Evolutionary conservation across 1,140 invertebrate species (phyloP).

Genomic region (Ceratina japonica): DNA sequence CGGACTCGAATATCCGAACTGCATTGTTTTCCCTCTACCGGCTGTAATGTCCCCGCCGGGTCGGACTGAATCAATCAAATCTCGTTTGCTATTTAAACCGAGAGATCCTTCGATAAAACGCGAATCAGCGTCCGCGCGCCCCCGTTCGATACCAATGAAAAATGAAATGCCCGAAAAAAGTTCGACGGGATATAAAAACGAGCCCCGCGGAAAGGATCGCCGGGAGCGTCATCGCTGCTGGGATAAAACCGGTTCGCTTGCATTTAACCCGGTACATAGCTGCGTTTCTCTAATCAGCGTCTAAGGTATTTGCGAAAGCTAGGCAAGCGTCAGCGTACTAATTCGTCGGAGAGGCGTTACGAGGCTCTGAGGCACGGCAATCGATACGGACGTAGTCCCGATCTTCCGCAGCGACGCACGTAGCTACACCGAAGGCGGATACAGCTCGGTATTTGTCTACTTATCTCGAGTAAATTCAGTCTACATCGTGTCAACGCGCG

Average conservation of each 20-base stretch:
- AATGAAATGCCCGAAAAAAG: too few relatives aligned
- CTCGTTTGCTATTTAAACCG: neutral
- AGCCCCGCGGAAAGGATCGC: neutral
- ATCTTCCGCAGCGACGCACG: slow-evolving; percentile 42
- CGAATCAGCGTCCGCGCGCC: neutral
- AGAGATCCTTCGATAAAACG: neutral
- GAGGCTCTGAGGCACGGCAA: slow-evolving; percentile 47
- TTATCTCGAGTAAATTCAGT: slow-evolving; percentile 64
- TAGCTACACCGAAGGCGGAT: slow-evolving; percentile 52
- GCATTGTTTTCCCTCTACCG: neutral
- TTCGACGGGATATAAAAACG: neutral
- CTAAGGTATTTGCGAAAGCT: slow-evolving; percentile 45
- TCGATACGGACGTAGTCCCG: slow-evolving; percentile 42
- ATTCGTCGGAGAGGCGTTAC: slow-evolving; percentile 54
- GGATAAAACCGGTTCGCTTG: neutral
- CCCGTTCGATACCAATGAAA: neutral
- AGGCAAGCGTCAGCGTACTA: slow-evolving; percentile 49
- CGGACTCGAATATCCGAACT: neutral
- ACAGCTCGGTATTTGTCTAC: slow-evolving; percentile 59
- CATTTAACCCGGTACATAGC: slow-evolving; percentile 24
- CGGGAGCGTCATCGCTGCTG: neutral
- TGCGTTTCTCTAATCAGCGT: slow-evolving; percentile 39
- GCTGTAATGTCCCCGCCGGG: neutral
- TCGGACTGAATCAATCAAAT: slow-evolving; percentile 37
- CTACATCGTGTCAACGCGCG: slow-evolving; percentile 59